Evolutionary conservation across 1,140 invertebrate genomes (phyloP).

Genomic region (Rhynchophorus ferrugineus): DNA sequence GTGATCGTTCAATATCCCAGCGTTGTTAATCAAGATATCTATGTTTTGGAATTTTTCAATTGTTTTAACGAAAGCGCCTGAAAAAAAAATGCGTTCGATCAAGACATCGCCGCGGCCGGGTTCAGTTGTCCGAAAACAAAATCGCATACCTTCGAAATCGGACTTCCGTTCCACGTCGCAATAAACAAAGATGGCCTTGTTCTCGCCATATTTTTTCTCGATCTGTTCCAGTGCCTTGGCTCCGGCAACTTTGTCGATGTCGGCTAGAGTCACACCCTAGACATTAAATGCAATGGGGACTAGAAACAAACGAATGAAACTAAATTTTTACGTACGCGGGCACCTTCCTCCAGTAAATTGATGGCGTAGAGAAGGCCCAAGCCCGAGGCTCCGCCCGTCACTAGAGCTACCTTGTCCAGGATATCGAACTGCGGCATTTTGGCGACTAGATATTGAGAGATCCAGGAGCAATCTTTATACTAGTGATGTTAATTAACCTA

Average conservation of each 20-base stretch:
- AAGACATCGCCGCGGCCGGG: neutral
- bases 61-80: constrained; percentile 33
- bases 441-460: too few species aligned
- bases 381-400: too few species aligned
- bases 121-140: neutral
- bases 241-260: constrained; percentile 27
- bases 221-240: constrained; percentile 25
- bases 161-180: too few species aligned
- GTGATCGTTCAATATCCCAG: constrained; percentile 44
- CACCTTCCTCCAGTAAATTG: too few species aligned
- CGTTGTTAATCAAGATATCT: constrained; percentile 39
- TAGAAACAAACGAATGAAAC: too few species aligned
- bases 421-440: too few species aligned
- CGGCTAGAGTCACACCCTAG: constrained; percentile 33
- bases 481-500: too few species aligned
- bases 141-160: constrained; percentile 31
- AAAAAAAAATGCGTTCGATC: constrained; percentile 8
- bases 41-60: constrained; percentile 32
- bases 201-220: constrained; percentile 29
- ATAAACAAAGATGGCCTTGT: constrained; percentile 30
- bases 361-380: too few species aligned
- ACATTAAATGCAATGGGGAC: too few species aligned
- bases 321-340: too few species aligned
- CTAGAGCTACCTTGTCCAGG: too few species aligned
- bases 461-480: too few species aligned